These are phyloP conservation scores for Phylloscopus trochiloides DNA, from an alignment of 2,113 vertebrate species.

Conservation along the genomic window DNA sequence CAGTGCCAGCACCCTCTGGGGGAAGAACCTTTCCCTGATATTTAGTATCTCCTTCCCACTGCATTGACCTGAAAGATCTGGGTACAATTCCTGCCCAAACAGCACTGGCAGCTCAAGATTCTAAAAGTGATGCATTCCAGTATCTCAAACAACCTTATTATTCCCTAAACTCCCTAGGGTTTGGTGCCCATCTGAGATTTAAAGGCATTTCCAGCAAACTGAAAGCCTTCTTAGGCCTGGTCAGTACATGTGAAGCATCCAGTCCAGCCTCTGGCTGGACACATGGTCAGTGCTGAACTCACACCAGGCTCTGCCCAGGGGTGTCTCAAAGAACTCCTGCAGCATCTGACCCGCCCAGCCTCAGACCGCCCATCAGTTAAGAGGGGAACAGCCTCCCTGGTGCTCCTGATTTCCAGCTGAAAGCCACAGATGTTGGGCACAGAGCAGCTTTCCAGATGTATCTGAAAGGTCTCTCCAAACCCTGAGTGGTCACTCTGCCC, in stretches of 20 bases:
- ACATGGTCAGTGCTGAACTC: background rate
- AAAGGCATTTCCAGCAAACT: background rate
- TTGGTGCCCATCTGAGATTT: background rate
- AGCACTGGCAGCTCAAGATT: background rate
- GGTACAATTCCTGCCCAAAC: background rate
- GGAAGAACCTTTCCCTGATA: background rate
- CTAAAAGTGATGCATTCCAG: background rate
- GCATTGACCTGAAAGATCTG: background rate
- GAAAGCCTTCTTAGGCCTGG: background rate
- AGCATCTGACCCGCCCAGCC: accelerated
- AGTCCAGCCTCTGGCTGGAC: background rate
- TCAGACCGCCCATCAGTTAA: no score
- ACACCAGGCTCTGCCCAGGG: background rate
- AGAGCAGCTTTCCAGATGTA: background rate
- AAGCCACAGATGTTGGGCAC: background rate
- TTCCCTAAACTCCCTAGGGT: background rate
- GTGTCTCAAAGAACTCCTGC: background rate
- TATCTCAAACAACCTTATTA: accelerated
- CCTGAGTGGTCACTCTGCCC: background rate
- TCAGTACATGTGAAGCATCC: background rate
- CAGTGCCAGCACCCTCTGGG: background rate
- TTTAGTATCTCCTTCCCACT: background rate
- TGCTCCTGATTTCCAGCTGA: background rate
- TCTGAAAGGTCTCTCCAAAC: background rate
- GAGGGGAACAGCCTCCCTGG: background rate